phyloP scores from a whole-genome alignment of 2,113 vertebrate genomes.

The Bufo gargarizans region DNA sequence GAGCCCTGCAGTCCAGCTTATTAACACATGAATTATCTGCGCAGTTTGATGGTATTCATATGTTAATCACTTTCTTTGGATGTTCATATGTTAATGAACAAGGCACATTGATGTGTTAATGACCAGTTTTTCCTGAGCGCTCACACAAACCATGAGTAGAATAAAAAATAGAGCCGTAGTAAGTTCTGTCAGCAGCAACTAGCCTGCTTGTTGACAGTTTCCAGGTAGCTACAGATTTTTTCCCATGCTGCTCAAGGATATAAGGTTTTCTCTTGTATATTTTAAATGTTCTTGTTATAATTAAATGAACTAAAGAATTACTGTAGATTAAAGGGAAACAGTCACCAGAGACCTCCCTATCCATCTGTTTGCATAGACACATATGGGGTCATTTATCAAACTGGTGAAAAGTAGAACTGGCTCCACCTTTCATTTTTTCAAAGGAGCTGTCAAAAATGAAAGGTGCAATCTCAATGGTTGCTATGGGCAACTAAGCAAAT shows the following conservation, averaged over 20 bases:
- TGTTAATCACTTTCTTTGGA: neutral
- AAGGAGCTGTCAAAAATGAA: too few relatives aligned
- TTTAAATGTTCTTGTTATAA: neutral
- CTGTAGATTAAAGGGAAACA: too few relatives aligned
- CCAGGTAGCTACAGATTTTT: neutral
- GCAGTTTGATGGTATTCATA: neutral
- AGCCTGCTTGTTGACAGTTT: conserved; percentile 27
- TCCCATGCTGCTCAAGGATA: neutral
- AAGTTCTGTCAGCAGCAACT: neutral
- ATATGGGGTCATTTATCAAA: too few relatives aligned
- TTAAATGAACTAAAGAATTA: too few relatives aligned
- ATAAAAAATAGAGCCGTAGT: neutral
- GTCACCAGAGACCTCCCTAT: too few relatives aligned
- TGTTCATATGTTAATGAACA: conserved; percentile 25
- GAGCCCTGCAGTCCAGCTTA: neutral
- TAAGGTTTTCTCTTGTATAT: neutral
- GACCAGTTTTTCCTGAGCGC: neutral
- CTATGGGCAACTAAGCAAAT: too few relatives aligned
- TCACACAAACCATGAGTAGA: neutral
- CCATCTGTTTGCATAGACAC: too few relatives aligned
- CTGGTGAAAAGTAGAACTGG: too few relatives aligned
- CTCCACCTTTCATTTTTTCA: too few relatives aligned
- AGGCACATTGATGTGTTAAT: neutral
- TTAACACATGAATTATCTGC: conserved; percentile 9
- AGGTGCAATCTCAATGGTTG: too few relatives aligned